Percentiles rank a stretch among this genome's conserved stretches.
These are phyloP conservation scores for Leptura quadrifasciata DNA, from an alignment of 2,888 invertebrate genomes.

Conservation along the genomic window DNA sequence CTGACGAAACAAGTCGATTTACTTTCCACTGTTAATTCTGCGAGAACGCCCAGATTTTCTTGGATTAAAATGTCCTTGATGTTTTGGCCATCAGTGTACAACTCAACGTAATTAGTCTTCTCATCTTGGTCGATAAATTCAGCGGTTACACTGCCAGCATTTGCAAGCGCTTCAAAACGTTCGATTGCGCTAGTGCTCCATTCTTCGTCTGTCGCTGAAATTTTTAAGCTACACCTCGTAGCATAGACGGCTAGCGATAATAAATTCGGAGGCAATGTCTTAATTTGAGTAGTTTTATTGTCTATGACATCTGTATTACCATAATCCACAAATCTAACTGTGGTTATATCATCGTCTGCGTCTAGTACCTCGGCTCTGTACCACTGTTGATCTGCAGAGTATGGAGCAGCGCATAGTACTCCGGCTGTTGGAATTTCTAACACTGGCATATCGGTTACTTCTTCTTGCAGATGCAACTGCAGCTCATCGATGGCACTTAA, in stretches of 20 bases:
- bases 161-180: slow-evolving; percentile 74
- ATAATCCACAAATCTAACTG: slow-evolving; percentile 86
- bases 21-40: slow-evolving; percentile 74
- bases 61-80: slow-evolving; percentile 78
- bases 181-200: slow-evolving; percentile 79
- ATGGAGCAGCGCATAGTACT: slow-evolving; percentile 85
- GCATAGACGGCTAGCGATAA: slow-evolving; percentile 77
- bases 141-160: slow-evolving; percentile 58
- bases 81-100: slow-evolving; percentile 79
- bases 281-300: slow-evolving; percentile 78
- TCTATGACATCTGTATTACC: slow-evolving; percentile 86
- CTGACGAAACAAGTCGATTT: slow-evolving; percentile 80
- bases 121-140: slow-evolving; percentile 75
- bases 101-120: slow-evolving; percentile 80
- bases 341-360: slow-evolving; percentile 84
- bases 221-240: slow-evolving; percentile 81
- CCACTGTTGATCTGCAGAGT: slow-evolving; percentile 90
- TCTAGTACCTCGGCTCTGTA: slow-evolving; percentile 91
- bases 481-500: slow-evolving; percentile 77
- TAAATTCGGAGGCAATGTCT: slow-evolving; percentile 78
- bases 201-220: slow-evolving; percentile 81
- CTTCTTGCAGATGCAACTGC: slow-evolving; percentile 80
- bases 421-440: slow-evolving; percentile 78
- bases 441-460: slow-evolving; percentile 74
- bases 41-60: slow-evolving; percentile 76